These are phyloP conservation scores for Micrastur ruficollis DNA, from an alignment of 2,797 vertebrate species.

Conservation along the genomic window DNA sequence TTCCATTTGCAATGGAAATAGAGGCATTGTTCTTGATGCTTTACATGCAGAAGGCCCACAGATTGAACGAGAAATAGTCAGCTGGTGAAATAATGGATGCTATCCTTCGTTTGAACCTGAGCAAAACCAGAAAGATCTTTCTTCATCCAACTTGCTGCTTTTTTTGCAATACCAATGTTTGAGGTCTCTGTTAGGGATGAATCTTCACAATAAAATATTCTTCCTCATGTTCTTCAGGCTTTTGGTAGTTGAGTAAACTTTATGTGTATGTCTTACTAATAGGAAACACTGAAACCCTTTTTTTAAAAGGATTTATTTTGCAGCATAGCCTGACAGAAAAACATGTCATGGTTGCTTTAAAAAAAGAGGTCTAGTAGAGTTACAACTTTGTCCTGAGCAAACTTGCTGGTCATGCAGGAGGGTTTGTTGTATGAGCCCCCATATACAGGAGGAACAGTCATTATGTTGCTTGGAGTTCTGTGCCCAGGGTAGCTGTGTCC, in stretches of 20 bases:
- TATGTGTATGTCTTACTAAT: background rate
- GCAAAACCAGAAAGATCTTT: background rate
- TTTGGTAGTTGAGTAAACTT: background rate
- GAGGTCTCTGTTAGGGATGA: background rate
- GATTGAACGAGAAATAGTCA: constrained; percentile 40
- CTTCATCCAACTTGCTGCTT: background rate
- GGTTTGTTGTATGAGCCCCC: background rate
- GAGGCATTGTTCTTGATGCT: background rate
- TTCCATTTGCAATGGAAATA: constrained; percentile 45
- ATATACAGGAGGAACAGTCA: background rate
- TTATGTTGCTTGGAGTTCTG: background rate
- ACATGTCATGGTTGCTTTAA: background rate
- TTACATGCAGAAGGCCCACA: constrained; percentile 36
- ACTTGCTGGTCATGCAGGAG: background rate
- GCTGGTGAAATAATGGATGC: constrained; percentile 46
- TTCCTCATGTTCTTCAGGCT: background rate
- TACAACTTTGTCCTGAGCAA: background rate
- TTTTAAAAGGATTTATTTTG: background rate
- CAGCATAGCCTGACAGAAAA: background rate
- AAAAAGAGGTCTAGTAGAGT: background rate
- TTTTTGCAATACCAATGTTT: background rate
- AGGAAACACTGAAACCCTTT: background rate
- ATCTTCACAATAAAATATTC: background rate
- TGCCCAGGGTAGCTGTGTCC: background rate
- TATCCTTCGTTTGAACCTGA: background rate